Evolutionary conservation across 2,113 vertebrate species (phyloP), one percentile per base, ranked within the genome.

Genomic region (Scomber scombrus): DNA sequence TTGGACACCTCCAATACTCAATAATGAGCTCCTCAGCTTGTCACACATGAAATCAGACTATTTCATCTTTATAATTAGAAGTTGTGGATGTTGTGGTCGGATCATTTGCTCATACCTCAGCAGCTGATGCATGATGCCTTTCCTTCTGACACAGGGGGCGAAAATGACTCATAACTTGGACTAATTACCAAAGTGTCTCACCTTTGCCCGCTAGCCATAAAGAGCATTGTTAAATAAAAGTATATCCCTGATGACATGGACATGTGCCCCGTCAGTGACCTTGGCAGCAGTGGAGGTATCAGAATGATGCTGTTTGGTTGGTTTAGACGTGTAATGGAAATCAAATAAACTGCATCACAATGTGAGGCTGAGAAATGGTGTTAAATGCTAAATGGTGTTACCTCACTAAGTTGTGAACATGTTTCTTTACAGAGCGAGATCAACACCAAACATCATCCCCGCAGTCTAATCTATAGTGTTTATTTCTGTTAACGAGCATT

Each of bases 371-470:
- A 49, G 31, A 71, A 62, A 69, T 31, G 26, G 69, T 66, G 78
- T 64, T 61, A 58, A 46, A 74, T 49, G 40, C 11, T 45, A 64
- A 81, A 86, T 75, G 55, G 46, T 71, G 74, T 81, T 62, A 82
- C 62, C 47, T 58, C 69, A 62, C 63, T 45, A 52, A 62, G 49
- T n/a, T 68, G 66, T 73, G 71, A 87, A 76, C 2, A 12, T 18
- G 21, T 65, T 66, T 75, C 63, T 57, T 47, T 21, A 16, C 72
- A 75, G 49, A 71, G 46, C 21, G 62, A 55, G 11, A 71, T 15
- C 26, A 61, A 76, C 50, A 67, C 5, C 66, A 46, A 74, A 21
- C 63, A 67, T 46, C 18, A 26, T 49, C 54, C 14, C 31, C 26
- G 49, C 26, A 9, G 14, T 15, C 34, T 18, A 54, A 54, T 71